phyloP scores from a whole-genome alignment of 2,113 vertebrate species.

The Bolborhynchus lineola region DNA sequence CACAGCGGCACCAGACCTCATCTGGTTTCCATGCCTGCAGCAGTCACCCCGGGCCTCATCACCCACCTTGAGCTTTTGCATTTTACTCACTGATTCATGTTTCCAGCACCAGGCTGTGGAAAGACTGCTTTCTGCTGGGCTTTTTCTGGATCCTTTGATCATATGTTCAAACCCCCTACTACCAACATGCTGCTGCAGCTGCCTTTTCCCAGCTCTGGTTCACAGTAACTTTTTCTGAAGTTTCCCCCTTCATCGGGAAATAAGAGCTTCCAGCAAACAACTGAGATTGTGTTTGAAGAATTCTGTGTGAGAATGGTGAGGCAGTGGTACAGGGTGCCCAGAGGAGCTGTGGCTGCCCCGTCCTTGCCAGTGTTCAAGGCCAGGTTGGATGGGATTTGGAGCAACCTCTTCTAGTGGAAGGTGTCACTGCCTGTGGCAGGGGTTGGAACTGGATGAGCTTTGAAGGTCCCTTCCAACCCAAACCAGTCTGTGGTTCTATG shows the following conservation, averaged over 20 bases:
- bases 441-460: background rate
- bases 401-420: background rate
- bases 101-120: background rate
- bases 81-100: background rate
- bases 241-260: background rate
- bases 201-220: background rate
- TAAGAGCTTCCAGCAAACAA: background rate
- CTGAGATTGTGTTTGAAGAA: background rate
- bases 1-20: background rate
- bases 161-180: background rate
- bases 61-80: background rate
- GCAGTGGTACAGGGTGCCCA: rapidly evolving
- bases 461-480: background rate
- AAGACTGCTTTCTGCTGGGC: background rate
- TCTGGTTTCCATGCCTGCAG: background rate
- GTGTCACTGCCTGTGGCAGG: background rate
- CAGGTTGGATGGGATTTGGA: background rate
- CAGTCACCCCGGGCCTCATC: background rate
- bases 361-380: background rate
- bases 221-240: background rate
- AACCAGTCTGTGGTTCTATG: background rate
- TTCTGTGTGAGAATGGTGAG: rapidly evolving
- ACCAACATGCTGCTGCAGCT: background rate
- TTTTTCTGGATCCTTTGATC: background rate
- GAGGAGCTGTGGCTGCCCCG: background rate